Evolutionary conservation across 2,888 invertebrate species (phyloP).

Genomic region (Baccha elongata): DNA sequence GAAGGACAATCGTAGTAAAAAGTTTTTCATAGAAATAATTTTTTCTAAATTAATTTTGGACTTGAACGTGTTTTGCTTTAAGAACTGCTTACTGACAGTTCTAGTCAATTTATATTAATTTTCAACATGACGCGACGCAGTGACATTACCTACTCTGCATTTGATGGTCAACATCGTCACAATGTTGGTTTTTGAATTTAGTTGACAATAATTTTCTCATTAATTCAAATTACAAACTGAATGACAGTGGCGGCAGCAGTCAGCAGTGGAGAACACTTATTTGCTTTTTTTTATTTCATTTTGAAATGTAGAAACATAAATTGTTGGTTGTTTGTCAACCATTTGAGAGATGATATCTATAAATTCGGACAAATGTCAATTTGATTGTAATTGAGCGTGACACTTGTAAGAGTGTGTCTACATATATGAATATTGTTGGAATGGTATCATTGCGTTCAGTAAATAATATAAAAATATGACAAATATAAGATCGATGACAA

Average conservation of each 20-base stretch:
- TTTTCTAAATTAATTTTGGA: slow-evolving; percentile 11
- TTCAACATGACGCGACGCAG: slow-evolving; percentile 51
- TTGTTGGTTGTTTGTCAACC: slow-evolving; percentile 42
- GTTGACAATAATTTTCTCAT: slow-evolving; percentile 72
- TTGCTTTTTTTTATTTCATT: slow-evolving; percentile 19
- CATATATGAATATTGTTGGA: background rate
- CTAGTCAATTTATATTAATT: slow-evolving; percentile 71
- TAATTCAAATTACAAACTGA: slow-evolving; percentile 67
- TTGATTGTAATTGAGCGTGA: slow-evolving; percentile 70
- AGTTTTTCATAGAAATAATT: slow-evolving; percentile 14
- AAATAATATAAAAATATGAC: slow-evolving; percentile 19
- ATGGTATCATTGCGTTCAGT: background rate
- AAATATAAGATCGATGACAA: slow-evolving; percentile 36
- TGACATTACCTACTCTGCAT: slow-evolving; percentile 41
- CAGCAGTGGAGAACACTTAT: slow-evolving; percentile 1
- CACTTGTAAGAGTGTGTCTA: slow-evolving; percentile 51
- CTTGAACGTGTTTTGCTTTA: slow-evolving; percentile 33
- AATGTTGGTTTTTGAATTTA: slow-evolving; percentile 36
- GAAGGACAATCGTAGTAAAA: too few relatives aligned
- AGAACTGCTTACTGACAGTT: slow-evolving; percentile 54
- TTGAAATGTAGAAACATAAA: slow-evolving; percentile 38
- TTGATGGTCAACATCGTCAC: slow-evolving; percentile 16
- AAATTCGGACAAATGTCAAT: slow-evolving; percentile 67
- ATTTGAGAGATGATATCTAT: slow-evolving; percentile 46
- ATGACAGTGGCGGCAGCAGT: slow-evolving; percentile 3